These are phyloP conservation scores for Acholoe squamosa DNA, from an alignment of 2,888 invertebrate species.

Conservation along the genomic window DNA sequence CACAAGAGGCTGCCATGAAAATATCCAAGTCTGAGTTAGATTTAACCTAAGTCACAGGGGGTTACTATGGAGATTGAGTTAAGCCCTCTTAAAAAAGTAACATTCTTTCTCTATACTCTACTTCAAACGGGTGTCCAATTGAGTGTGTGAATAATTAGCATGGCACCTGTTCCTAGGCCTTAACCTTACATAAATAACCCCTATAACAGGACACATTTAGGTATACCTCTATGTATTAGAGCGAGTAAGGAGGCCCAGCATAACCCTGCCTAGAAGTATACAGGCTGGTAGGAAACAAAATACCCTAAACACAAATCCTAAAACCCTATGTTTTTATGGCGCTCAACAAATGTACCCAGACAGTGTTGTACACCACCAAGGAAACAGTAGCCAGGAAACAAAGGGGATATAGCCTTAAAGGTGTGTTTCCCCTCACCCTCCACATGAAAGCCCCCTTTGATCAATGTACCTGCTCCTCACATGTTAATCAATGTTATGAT, in stretches of 20 bases:
- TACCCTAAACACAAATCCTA: background rate
- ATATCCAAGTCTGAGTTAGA: no score
- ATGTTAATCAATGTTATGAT: conserved; percentile 14
- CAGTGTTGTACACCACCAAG: background rate
- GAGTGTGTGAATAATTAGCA: background rate
- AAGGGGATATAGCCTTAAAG: background rate
- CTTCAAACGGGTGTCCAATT: background rate
- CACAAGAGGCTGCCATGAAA: no score
- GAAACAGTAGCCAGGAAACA: background rate
- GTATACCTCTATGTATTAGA: background rate
- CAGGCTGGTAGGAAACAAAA: conserved; percentile 11
- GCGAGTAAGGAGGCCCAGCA: background rate
- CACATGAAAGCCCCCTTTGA: background rate
- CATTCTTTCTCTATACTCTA: background rate
- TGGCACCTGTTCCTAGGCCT: background rate
- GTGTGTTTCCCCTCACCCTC: background rate
- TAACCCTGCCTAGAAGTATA: background rate
- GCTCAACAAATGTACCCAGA: conserved; percentile 1
- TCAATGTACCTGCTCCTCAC: background rate
- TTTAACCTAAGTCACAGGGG: no score
- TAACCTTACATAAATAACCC: background rate
- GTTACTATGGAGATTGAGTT: no score
- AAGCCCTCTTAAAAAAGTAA: background rate
- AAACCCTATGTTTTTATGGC: conserved; percentile 12
- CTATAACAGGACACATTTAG: no score